Base-by-base conservation (phyloP, 37 sponge, comb jelly and placozoan genomes). In the Diacarnus erythraeanus region DNA sequence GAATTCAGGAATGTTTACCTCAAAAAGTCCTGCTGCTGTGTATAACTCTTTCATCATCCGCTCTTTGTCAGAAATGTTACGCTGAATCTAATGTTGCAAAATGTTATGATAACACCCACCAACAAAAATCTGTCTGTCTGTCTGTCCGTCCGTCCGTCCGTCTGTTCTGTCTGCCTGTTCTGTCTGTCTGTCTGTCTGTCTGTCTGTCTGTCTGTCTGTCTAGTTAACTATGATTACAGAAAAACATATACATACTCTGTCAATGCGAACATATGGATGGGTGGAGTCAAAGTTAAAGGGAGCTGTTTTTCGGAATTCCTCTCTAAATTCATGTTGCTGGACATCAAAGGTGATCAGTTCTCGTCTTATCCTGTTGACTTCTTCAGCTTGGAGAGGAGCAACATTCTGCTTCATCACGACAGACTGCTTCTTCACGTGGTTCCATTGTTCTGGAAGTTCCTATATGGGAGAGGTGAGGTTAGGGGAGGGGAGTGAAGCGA, bases 401-500 rank as follows among this genome's bases (percentile, higher is more conserved):
- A 98, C 99, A n/a, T 80, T 88, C 63, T 98, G 99, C 75, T 98
- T 98, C 78, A 95, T 91, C 59, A 89, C 92, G 4, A 93, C 92
- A 8, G 92, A 66, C 69, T 82, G 85, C 81, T 98, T 98, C 92
- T 98, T 98, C 41, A 91, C 82, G 57, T 89, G 86, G 79, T 86
- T 93, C 99, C 99, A 98, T 72, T 88, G 86, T 81, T 98, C 99
- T 27, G 99, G 99, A 6, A 98, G 87, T 66, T 95, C 94, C 90
- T 97, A 82, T 18, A 9, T 23, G 38, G 61, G 22, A 25, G 27
- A 25, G 27, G 27, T n/a, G 23, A 25, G 61, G 61, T 17, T n/a
- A 25, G 61, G 22, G 22, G 61, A 17, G 61, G 6, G 22, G 61
- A 26, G 27, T 4, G 27, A 26, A 25, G 61, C 3, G 61, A 25